A percentile compares a stretch with the other conserved stretches of the same genome.
These are phyloP conservation scores for Aeoliscus strigatus DNA, from an alignment of 2,797 vertebrate species.

Conservation along the genomic window DNA sequence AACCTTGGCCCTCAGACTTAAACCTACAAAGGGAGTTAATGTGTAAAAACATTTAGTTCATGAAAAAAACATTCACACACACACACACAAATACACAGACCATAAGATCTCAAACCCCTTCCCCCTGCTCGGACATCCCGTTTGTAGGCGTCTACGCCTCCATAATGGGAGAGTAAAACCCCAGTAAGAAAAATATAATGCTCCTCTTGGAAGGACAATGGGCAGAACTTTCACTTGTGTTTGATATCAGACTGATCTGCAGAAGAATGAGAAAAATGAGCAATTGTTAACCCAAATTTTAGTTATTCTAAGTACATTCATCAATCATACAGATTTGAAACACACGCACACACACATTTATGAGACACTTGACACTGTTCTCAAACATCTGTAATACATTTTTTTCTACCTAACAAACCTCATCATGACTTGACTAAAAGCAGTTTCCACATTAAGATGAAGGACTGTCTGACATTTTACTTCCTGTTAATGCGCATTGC, in stretches of 20 bases:
- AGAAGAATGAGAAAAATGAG: not conserved
- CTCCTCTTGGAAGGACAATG: conserved; percentile 6
- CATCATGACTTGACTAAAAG: too few species aligned
- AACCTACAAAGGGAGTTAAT: conserved; percentile 5
- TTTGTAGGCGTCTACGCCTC: conserved; percentile 73
- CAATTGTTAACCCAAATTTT: not conserved
- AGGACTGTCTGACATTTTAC: too few species aligned
- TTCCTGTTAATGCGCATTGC: too few species aligned
- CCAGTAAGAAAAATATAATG: conserved; percentile 33
- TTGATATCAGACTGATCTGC: conserved; percentile 28
- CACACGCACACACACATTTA: too few species aligned
- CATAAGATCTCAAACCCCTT: conserved; percentile 82
- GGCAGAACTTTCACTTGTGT: not conserved
- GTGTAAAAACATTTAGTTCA: conserved; percentile 18
- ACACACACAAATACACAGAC: conserved; percentile 29
- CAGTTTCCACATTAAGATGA: too few species aligned
- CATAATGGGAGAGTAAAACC: conserved; percentile 69
- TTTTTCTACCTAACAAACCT: too few species aligned
- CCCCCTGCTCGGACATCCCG: conserved; percentile 81
- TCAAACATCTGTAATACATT: too few species aligned
- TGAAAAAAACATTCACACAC: conserved; percentile 15
- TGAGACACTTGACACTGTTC: too few species aligned
- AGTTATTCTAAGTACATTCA: too few species aligned
- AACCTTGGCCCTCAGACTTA: conserved; percentile 1
- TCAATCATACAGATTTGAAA: too few species aligned